A percentile compares a stretch with the other conserved stretches of the same genome.
phyloP scores from a whole-genome alignment of 2,888 invertebrate genomes.

The Hyposoter didymator region DNA sequence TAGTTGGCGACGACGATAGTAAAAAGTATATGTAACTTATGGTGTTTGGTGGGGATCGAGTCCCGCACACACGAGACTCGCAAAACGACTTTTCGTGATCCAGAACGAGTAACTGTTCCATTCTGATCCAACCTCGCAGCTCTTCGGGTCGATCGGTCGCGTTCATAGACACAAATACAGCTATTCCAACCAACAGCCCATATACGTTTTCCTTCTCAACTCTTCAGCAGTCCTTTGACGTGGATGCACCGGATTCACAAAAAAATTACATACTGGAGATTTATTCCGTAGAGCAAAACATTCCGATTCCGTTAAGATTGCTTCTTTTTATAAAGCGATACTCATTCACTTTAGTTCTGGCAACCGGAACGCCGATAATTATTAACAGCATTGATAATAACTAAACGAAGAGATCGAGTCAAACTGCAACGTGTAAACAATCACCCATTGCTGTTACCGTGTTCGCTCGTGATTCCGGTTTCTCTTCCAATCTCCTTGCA shows the following conservation, averaged over 20 bases:
- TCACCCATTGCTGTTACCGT: too few relatives aligned
- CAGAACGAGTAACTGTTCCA: constrained; percentile 62
- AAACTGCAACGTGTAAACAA: too few relatives aligned
- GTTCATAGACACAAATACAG: constrained; percentile 44
- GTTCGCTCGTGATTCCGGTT: background rate
- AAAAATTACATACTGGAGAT: constrained; percentile 6
- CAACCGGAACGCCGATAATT: too few relatives aligned
- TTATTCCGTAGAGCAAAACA: background rate
- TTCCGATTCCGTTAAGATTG: background rate
- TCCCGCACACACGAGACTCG: constrained; percentile 36
- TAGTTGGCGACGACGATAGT: constrained; percentile 14
- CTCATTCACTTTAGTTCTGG: background rate
- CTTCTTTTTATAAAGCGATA: background rate
- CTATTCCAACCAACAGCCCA: constrained; percentile 34
- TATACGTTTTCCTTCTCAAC: background rate
- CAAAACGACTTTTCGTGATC: constrained; percentile 58
- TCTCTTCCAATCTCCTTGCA: background rate
- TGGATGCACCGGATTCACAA: background rate
- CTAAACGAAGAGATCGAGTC: too few relatives aligned
- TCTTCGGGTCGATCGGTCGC: constrained; percentile 59
- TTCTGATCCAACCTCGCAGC: constrained; percentile 48
- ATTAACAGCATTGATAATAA: too few relatives aligned
- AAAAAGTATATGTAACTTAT: constrained; percentile 4
- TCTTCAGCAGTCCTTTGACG: background rate
- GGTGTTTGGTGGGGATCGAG: constrained; percentile 34